Base-by-base conservation (phyloP, 2,888 invertebrate genomes). In the Netelia fuscicornis region DNA sequence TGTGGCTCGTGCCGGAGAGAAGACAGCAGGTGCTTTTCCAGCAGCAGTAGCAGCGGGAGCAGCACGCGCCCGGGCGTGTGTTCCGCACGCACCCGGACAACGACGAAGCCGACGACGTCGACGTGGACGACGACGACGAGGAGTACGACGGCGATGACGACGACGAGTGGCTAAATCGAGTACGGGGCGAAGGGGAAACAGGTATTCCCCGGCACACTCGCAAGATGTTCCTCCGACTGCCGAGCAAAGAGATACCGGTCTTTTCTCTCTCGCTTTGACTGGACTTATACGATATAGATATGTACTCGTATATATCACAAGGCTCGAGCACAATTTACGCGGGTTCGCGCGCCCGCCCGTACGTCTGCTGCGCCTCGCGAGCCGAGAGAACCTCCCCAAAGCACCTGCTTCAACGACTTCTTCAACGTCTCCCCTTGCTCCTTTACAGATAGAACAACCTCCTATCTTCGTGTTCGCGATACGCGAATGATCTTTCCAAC, bases 1-100 rank as follows among this genome's bases (percentile, higher is more conserved):
- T 85, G 25, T 87, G 90, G 90, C 90, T 90, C 91, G 91, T 91
- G 90, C 91, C 89, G 81, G 87, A 88, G 88, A 88, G 88, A 88
- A 88, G 86, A 91, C 89, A 91, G 93, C 93, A 92, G 92, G 93
- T 93, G 92, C 91, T 80, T 75, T 78, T 67, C 48, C 67, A 76
- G 76, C 67, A 76, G 76, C 75, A 75, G 71, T 68, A 83, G 72
- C 77, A 78, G 83, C 83, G 78, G 76, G 81, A 86, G 84, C 82
- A 80, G 83, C 87, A 85, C 80, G 85, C 84, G 80, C 76, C 86
- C 82, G 83, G 84, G 84, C 88, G 83, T 87, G 88, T 86, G 87
- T 85, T 80, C 60, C 65, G 62, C 72, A 79, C 81, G 85, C 83
- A 86, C 83, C 83, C 77, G 77, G 80, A 83, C 74, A 68, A 64